Evolutionary conservation across 92 coral and sea anemone genomes (phyloP).

Genomic region (Phenganax stokvisi): DNA sequence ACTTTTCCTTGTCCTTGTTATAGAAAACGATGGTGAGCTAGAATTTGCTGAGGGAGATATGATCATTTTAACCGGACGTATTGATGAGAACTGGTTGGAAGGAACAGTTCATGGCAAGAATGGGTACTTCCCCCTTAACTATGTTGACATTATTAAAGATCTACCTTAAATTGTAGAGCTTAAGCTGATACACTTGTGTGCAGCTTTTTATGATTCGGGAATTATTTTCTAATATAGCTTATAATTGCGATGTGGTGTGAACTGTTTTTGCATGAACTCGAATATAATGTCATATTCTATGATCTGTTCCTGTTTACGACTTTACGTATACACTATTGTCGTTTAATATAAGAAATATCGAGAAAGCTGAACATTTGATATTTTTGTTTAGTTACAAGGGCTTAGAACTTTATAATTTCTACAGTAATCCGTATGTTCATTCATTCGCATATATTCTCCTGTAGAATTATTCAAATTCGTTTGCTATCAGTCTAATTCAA

Average conservation of each 20-base stretch:
- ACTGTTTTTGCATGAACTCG: no score
- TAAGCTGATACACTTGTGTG: no score
- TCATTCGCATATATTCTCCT: neutral
- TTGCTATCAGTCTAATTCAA: neutral
- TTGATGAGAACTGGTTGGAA: slow-evolving; percentile 92
- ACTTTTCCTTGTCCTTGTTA: neutral
- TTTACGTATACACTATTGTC: no score
- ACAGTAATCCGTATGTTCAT: neutral
- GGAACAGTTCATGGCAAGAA: slow-evolving; percentile 68
- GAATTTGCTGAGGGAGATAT: slow-evolving; percentile 83
- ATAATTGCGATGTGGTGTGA: no score
- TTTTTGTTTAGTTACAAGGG: no score
- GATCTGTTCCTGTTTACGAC: no score
- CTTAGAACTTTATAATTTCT: no score
- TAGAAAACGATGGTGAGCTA: slow-evolving; percentile 91
- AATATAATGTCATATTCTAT: no score
- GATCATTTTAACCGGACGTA: slow-evolving; percentile 64
- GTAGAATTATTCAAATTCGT: neutral
- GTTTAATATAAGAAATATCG: no score
- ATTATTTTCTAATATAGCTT: no score
- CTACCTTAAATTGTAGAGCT: neutral
- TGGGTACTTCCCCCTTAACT: slow-evolving; percentile 85
- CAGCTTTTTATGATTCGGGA: no score
- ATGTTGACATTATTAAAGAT: slow-evolving; percentile 57
- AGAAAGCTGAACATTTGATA: no score